Evolutionary conservation across 2,888 invertebrate genomes (phyloP).

Genomic region (Agrypnus murinus): DNA sequence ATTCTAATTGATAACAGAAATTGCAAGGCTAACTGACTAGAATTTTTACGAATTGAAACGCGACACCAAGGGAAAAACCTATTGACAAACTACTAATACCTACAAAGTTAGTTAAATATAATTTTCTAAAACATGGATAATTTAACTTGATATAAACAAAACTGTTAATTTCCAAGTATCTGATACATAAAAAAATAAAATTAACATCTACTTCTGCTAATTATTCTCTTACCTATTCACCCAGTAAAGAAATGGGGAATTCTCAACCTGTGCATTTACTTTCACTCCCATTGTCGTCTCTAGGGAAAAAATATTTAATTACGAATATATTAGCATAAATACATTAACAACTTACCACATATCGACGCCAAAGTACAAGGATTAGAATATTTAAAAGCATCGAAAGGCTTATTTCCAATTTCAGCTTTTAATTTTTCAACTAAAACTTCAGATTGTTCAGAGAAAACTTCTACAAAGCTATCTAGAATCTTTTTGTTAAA

Average conservation of each 20-base stretch:
- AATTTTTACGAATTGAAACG: no score
- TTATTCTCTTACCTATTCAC: slow-evolving; percentile 59
- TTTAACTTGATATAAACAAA: no score
- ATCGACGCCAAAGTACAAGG: slow-evolving; percentile 77
- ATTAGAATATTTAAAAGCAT: slow-evolving; percentile 74
- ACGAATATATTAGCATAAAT: background rate
- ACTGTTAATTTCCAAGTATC: no score
- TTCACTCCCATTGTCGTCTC: slow-evolving; percentile 84
- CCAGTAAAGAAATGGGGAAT: slow-evolving; percentile 55
- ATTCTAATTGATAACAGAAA: no score
- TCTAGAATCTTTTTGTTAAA: slow-evolving; percentile 74
- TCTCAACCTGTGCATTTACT: slow-evolving; percentile 74
- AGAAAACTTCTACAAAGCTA: slow-evolving; percentile 77
- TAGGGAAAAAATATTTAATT: slow-evolving; percentile 60
- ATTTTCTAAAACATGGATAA: no score
- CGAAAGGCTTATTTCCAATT: slow-evolving; percentile 68
- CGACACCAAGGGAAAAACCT: no score
- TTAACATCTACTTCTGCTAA: no score
- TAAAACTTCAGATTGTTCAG: slow-evolving; percentile 75
- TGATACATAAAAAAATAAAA: no score
- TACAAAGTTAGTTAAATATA: no score
- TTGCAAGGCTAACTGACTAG: no score
- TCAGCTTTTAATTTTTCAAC: slow-evolving; percentile 69
- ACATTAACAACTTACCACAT: slow-evolving; percentile 71
- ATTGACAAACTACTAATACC: no score